Evolutionary conservation across 2,888 invertebrate species (phyloP), one percentile per base, ranked within the genome.

Genomic region (Morpho helenor): DNA sequence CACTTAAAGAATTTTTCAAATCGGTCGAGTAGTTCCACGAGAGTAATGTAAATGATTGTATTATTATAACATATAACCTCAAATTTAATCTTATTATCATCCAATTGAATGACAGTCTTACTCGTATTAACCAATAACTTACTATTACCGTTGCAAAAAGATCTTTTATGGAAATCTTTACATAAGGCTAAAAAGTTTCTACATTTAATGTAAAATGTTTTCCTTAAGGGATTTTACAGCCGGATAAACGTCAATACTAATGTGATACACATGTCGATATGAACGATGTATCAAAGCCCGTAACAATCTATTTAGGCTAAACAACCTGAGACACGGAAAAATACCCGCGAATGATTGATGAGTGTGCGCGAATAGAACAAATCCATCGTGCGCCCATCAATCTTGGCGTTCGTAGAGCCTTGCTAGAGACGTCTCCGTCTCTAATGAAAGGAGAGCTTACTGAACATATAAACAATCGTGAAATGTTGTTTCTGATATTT

Each of bases 281-380:
- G 76, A 79, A 73, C 72, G 80, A 82, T 77, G 78, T 74, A 76
- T 78, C 73, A 66, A 80, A 75, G 73, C 75, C 74, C 75, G 82
- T 82, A 81, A 86, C 87, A 85, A 87, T 87, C 79, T 87, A 86
- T 87, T 84, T 85, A 86, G 82, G 77, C 84, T 85, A 86, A 89
- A 87, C 85, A 89, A 87, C 84, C 84, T 81, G 82, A 83, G 84
- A 89, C 87, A 88, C 79, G 87, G 86, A 88, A 89, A 89, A 89
- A 89, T 89, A 89, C 88, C 83, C 84, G 79, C 81, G 76, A 84
- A 89, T 90, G 90, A 90, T 90, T 87, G 90, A 90, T 90, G 89
- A 88, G 82, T 76, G 78, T 76, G 78, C 84, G 79, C 82, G 88
- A 86, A 89, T 89, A 86, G 87, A 89, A 89, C 89, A 87, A 90